A percentile compares a stretch with the other conserved stretches of the same genome.
These are phyloP conservation scores for Ceratosolen solmsi DNA, from an alignment of 1,140 invertebrate genomes.

Conservation along the genomic window DNA sequence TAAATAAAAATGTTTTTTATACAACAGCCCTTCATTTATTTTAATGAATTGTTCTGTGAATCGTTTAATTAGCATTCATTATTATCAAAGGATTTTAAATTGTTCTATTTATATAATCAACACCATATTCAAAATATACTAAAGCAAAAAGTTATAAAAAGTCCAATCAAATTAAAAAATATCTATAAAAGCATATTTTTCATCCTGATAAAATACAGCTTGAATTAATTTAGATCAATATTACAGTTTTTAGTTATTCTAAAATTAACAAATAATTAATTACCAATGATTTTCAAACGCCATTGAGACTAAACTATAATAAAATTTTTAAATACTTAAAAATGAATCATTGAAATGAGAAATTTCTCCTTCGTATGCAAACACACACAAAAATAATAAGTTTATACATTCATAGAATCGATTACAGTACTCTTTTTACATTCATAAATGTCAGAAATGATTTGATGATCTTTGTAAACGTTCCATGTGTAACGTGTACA, in stretches of 20 bases:
- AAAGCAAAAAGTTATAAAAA: not conserved
- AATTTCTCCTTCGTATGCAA: conserved; percentile 12
- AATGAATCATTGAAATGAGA: not conserved
- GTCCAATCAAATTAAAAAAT: not conserved
- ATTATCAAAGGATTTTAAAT: not conserved
- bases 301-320: not conserved
- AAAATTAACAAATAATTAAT: not conserved
- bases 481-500: conserved; percentile 77
- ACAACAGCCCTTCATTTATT: not conserved
- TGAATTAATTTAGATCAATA: not conserved
- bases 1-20: not conserved
- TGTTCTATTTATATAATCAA: not conserved
- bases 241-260: not conserved
- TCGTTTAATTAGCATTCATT: not conserved
- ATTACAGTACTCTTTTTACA: conserved; percentile 9
- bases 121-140: not conserved
- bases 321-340: not conserved
- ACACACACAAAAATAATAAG: conserved; percentile 19
- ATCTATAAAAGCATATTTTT: not conserved
- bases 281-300: not conserved
- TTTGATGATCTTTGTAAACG: conserved; percentile 70
- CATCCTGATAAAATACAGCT: not conserved
- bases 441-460: conserved; percentile 43
- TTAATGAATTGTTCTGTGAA: not conserved
- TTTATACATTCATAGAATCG: conserved; percentile 1